These are phyloP conservation scores for Arnoldichthys spilopterus DNA, from an alignment of 2,797 vertebrate species.

Conservation along the genomic window DNA sequence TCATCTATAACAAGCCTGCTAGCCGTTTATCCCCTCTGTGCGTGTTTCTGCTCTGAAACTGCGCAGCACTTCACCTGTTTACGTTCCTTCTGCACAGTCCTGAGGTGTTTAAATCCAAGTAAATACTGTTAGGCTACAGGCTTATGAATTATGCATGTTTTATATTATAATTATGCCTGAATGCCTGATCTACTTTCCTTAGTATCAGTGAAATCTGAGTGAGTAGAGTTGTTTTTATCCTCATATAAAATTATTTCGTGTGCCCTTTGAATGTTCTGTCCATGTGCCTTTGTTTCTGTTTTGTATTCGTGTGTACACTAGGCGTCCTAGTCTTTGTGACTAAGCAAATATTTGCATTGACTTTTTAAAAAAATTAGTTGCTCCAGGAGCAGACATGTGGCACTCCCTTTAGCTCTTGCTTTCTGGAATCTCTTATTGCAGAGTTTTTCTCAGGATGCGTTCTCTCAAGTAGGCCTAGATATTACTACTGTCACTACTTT, in stretches of 20 bases:
- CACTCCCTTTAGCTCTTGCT: background rate
- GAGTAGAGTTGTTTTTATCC: background rate
- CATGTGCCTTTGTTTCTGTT: too few species aligned
- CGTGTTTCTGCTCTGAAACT: background rate
- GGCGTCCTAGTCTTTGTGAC: background rate
- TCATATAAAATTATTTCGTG: background rate
- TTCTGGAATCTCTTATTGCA: background rate
- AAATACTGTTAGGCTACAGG: too few species aligned
- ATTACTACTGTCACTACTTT: background rate
- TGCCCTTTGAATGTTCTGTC: too few species aligned
- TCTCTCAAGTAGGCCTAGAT: background rate
- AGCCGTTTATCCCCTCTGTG: background rate
- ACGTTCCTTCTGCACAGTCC: too few species aligned
- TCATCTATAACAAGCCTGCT: background rate
- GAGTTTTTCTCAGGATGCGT: too few species aligned
- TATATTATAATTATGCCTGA: too few species aligned
- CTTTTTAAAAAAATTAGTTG: too few species aligned
- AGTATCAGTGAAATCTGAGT: too few species aligned
- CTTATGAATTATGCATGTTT: too few species aligned
- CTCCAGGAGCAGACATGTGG: too few species aligned
- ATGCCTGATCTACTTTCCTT: too few species aligned
- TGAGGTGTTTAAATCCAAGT: too few species aligned
- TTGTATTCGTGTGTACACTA: background rate
- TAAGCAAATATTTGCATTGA: conserved; percentile 8
- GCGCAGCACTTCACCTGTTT: background rate